Evolutionary conservation across 2,888 invertebrate species (phyloP), one percentile per base, ranked within the genome.

Genomic region (Harpagoxenus sublaevis): DNA sequence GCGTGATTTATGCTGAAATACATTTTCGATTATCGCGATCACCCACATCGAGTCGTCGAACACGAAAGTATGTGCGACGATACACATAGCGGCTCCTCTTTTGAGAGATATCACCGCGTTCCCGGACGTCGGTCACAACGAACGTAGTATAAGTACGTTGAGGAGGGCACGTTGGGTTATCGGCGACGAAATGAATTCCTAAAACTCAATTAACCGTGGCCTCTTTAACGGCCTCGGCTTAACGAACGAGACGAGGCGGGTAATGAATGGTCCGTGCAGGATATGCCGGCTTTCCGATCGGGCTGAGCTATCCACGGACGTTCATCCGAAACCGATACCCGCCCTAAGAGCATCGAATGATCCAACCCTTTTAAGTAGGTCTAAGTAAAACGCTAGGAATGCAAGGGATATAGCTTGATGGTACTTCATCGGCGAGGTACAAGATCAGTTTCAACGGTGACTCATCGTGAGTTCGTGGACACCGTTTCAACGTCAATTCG

Each of bases 131-230:
- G 86, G 71, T 55, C 57, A 63, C 39, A 55, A 35, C 78, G 75
- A 39, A 73, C 63, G 74, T 39, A 60, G 42, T 62, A 66, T 62
- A 66, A 23, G 23, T 23, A 23, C 57, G 74, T 55, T 23, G 77
- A 75, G 83, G 66, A 86, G 87, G 88, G 85, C 89, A 83, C 86
- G 87, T 79, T 82, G 82, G 83, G 83, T 92, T 93, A 93, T 93
- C 93, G 88, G 84, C 85, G 75, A 86, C 88, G 83, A 91, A 92
- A 92, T 91, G 93, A 93, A 92, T 93, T 93, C 93, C 92, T 88
- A 91, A 93, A 93, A 93, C 91, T 91, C 91, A 93, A 93, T 93
- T 92, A 93, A 92, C 91, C 89, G 89, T 87, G 85, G 85, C 85
- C 85, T 84, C 83, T 84, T 90, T 86, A 89, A 85, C 89, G 82